Evolutionary conservation across 1,140 invertebrate species (phyloP).

Genomic region (Heliconius nattereri): DNA sequence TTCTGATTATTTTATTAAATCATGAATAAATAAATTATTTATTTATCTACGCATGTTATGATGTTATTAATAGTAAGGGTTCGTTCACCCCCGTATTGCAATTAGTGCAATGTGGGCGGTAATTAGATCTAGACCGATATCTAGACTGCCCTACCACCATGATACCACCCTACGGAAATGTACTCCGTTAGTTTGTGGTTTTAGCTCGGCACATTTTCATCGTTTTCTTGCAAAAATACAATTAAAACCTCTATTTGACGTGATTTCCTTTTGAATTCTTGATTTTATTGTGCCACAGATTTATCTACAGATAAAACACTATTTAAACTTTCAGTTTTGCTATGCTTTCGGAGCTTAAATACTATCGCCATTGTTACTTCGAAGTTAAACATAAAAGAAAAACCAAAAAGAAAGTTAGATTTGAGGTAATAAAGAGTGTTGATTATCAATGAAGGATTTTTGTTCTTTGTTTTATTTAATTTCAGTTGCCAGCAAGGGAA

Average conservation of each 20-base stretch:
- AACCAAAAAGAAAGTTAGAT: conserved; percentile 67
- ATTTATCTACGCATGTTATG: background rate
- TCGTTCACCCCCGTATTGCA: conserved; percentile 50
- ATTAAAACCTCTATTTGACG: conserved; percentile 45
- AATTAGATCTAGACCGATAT: conserved; percentile 74
- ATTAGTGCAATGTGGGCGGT: conserved; percentile 57
- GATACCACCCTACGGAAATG: conserved; percentile 48
- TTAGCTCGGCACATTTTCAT: conserved; percentile 54
- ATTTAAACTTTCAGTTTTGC: conserved; percentile 35
- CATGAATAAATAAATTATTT: background rate
- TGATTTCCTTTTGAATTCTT: conserved; percentile 43
- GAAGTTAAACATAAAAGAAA: conserved; percentile 64
- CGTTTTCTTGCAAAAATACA: conserved; percentile 49
- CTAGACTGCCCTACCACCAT: conserved; percentile 49
- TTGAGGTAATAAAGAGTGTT: conserved; percentile 51
- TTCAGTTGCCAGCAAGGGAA: conserved; percentile 72
- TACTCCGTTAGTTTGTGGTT: conserved; percentile 51
- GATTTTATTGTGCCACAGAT: conserved; percentile 36
- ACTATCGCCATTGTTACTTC: conserved; percentile 55
- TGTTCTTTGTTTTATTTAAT: conserved; percentile 28
- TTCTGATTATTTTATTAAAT: background rate
- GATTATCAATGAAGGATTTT: background rate
- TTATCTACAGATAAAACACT: conserved; percentile 39
- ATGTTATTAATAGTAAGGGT: conserved; percentile 17
- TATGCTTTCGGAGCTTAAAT: conserved; percentile 66